These are phyloP conservation scores for Belonocnema kinseyi DNA, from an alignment of 1,140 invertebrate species.

Conservation along the genomic window DNA sequence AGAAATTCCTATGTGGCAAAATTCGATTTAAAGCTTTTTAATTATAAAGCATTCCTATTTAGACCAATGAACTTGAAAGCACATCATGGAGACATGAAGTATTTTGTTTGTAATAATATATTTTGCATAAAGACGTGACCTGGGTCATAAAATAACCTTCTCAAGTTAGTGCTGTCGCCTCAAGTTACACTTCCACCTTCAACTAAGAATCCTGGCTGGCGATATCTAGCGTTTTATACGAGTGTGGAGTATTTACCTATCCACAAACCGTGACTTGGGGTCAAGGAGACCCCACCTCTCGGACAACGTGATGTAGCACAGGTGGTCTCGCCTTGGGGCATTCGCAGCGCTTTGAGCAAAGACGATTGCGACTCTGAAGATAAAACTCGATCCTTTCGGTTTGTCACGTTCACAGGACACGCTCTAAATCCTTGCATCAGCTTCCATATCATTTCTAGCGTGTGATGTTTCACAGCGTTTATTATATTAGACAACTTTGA, in stretches of 20 bases:
- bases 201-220: background rate
- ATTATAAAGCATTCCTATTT: no score
- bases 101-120: background rate
- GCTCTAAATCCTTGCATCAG: conserved; percentile 33
- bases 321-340: background rate
- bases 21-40: no score
- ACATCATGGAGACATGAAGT: background rate
- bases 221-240: background rate
- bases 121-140: conserved; percentile 7
- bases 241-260: conserved; percentile 2
- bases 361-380: background rate
- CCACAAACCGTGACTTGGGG: conserved; percentile 1
- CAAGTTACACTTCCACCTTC: background rate
- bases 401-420: conserved; percentile 9
- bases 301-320: conserved; percentile 21
- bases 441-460: conserved; percentile 22
- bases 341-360: background rate
- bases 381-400: conserved; percentile 6
- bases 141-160: no score
- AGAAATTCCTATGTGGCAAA: no score
- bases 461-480: background rate
- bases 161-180: background rate
- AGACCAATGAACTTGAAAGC: no score
- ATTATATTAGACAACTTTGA: conserved; percentile 1
- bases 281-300: conserved; percentile 6